Evolutionary conservation across 2,113 vertebrate genomes (phyloP).

Genomic region (Natator depressus): DNA sequence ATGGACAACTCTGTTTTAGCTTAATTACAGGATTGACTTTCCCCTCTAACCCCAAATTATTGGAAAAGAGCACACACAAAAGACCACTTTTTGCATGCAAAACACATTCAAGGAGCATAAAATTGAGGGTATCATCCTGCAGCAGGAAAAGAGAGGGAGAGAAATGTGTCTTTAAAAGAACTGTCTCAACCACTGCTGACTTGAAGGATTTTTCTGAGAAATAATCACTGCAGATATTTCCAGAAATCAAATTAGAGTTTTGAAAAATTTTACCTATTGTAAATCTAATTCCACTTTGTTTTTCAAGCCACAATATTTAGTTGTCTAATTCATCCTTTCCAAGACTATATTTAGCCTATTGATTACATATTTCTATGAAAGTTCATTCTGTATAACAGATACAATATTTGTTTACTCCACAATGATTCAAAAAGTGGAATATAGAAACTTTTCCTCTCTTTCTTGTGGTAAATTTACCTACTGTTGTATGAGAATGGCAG

Average conservation of each 20-base stretch:
- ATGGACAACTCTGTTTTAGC: background rate
- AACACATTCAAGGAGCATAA: background rate
- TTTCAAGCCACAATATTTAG: background rate
- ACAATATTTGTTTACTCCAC: background rate
- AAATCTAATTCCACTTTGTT: background rate
- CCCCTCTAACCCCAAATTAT: background rate
- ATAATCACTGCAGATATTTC: background rate
- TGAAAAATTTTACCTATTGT: background rate
- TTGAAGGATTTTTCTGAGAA: background rate
- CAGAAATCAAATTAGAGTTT: background rate
- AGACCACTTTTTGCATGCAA: background rate
- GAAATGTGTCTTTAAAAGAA: background rate
- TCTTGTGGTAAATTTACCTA: background rate
- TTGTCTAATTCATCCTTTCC: background rate
- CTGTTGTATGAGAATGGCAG: background rate
- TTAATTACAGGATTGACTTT: background rate
- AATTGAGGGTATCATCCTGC: background rate
- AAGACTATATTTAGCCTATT: background rate
- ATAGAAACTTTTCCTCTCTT: background rate
- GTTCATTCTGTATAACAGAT: background rate
- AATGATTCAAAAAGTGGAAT: background rate
- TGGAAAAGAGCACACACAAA: background rate
- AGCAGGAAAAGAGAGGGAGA: background rate
- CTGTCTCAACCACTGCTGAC: background rate
- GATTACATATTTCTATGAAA: background rate